phyloP scores from a whole-genome alignment of 2,113 vertebrate species.

The Mirza zaza region DNA sequence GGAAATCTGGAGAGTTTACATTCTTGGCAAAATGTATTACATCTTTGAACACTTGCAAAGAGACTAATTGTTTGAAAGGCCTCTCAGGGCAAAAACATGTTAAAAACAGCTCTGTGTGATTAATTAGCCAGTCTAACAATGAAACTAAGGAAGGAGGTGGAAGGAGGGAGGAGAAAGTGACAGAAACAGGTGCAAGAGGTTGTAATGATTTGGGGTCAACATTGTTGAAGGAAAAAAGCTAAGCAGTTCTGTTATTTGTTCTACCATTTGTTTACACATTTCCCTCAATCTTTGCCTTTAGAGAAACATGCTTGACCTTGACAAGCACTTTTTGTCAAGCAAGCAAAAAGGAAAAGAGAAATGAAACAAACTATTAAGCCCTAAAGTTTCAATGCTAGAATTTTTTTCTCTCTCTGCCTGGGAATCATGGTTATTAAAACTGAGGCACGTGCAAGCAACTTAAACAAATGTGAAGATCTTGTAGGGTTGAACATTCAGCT shows the following conservation, averaged over 20 bases:
- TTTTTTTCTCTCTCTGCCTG: background rate
- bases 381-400: background rate
- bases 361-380: background rate
- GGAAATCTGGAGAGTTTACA: conserved; percentile 9
- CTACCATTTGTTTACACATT: background rate
- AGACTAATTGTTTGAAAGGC: conserved; percentile 49
- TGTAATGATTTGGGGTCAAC: background rate
- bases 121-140: conserved; percentile 35
- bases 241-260: background rate
- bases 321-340: background rate
- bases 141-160: background rate
- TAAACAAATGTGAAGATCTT: background rate
- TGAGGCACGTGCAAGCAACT: background rate
- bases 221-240: background rate
- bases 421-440: background rate
- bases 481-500: background rate
- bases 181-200: background rate
- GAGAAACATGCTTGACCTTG: background rate
- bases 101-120: conserved; percentile 12
- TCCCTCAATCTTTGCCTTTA: background rate
- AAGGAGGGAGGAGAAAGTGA: background rate
- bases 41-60: conserved; percentile 27
- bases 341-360: background rate
- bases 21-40: background rate
- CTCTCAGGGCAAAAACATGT: background rate